Conservation (phyloP, 2,113 vertebrate species). For the Caranx melampygus region DNA sequence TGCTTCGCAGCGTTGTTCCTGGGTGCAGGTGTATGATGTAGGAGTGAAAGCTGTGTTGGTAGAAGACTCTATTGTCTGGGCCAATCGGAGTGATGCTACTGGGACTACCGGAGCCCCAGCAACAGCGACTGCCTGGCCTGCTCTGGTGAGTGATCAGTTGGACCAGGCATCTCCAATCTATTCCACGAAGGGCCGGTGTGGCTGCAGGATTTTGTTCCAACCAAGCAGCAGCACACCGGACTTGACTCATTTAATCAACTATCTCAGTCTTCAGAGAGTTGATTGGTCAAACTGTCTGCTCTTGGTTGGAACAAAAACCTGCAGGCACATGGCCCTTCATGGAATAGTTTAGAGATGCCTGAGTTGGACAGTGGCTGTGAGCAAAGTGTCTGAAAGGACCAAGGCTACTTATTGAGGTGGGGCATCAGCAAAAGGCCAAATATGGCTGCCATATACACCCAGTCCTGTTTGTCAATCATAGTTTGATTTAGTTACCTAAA, state of each 20-base stretch:
- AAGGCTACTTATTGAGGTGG: neutral
- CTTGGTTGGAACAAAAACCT: too few species aligned
- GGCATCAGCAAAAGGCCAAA: neutral
- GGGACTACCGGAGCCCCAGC: conserved; percentile 81
- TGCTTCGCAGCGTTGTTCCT: conserved; percentile 87
- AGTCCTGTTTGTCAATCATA: neutral
- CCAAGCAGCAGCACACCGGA: too few species aligned
- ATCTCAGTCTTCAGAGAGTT: too few species aligned
- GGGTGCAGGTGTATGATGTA: conserved; percentile 96
- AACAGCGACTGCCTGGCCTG: conserved; percentile 89
- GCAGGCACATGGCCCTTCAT: too few species aligned
- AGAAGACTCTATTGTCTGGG: conserved; percentile 94
- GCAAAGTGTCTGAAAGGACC: neutral
- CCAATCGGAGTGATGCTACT: conserved; percentile 84
- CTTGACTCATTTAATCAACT: too few species aligned
- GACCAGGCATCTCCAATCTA: neutral
- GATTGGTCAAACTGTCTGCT: too few species aligned
- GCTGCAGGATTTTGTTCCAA: too few species aligned
- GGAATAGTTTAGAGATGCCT: too few species aligned
- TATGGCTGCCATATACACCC: neutral
- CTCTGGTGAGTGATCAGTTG: conserved; percentile 87
- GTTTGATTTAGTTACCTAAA: neutral
- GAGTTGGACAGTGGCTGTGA: neutral
- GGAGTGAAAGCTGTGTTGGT: conserved; percentile 93
- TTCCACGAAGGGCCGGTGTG: too few species aligned